These are phyloP conservation scores for Araneus ventricosus DNA, from an alignment of 1,140 invertebrate species.

Conservation along the genomic window DNA sequence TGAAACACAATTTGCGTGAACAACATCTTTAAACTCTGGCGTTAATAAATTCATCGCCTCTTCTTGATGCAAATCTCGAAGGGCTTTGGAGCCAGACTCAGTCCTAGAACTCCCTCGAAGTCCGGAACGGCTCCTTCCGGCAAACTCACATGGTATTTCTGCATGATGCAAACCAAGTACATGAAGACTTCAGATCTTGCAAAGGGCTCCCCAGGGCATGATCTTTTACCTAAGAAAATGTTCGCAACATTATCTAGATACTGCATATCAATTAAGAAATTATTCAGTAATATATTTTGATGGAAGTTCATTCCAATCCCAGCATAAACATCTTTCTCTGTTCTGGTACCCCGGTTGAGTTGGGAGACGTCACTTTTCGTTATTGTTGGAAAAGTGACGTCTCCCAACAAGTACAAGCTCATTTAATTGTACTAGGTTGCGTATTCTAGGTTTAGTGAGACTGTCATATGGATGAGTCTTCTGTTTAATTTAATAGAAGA, in stretches of 20 bases:
- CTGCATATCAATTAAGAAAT: neutral
- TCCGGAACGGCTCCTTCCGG: slow-evolving; percentile 28
- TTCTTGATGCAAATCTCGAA: slow-evolving; percentile 25
- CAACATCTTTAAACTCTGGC: no score
- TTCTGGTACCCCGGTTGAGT: no score
- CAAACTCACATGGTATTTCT: slow-evolving; percentile 72
- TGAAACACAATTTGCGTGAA: no score
- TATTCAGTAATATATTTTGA: neutral
- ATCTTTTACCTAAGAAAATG: slow-evolving; percentile 75
- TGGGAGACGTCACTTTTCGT: no score
- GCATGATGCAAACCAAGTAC: slow-evolving; percentile 76
- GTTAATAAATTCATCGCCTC: neutral
- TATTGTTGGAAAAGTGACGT: no score
- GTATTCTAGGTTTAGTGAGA: no score
- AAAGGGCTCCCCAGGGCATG: slow-evolving; percentile 77
- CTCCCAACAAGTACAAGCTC: no score
- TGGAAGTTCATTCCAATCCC: neutral
- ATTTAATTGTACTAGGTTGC: no score
- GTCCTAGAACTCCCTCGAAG: slow-evolving; percentile 46
- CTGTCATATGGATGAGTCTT: no score
- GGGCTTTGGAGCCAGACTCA: neutral
- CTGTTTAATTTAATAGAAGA: no score
- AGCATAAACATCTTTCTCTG: no score
- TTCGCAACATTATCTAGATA: neutral
- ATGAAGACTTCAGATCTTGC: slow-evolving; percentile 77